These are phyloP conservation scores for Calosoma granatense DNA, from an alignment of 1,140 invertebrate species.

Conservation along the genomic window DNA sequence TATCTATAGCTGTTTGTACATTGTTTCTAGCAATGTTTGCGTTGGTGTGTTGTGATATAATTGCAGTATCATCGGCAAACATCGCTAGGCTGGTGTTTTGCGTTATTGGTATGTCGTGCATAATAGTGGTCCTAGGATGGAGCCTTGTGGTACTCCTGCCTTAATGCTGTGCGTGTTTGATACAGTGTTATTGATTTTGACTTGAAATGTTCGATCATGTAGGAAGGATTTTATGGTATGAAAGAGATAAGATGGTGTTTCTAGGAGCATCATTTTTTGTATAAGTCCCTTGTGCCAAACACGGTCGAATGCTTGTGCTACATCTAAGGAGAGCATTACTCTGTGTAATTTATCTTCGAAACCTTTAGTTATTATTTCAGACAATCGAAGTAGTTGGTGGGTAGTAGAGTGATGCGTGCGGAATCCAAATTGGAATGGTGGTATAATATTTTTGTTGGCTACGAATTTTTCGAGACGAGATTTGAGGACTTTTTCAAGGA, in stretches of 20 bases:
- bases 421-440: slow-evolving; percentile 17
- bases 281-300: slow-evolving; percentile 27
- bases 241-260: slow-evolving; percentile 17
- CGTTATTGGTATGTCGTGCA: slow-evolving; percentile 21
- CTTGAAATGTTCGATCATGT: slow-evolving; percentile 19
- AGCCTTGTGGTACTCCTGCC: slow-evolving; percentile 26
- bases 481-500: slow-evolving; percentile 17
- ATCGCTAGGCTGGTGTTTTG: slow-evolving; percentile 17
- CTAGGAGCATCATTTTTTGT: slow-evolving; percentile 20
- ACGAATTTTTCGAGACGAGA: slow-evolving; percentile 10
- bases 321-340: slow-evolving; percentile 21
- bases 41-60: slow-evolving; percentile 7
- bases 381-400: slow-evolving; percentile 15
- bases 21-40: not conserved
- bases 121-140: slow-evolving; percentile 19
- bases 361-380: slow-evolving; percentile 3
- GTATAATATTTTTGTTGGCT: not conserved
- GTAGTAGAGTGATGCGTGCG: slow-evolving; percentile 12
- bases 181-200: slow-evolving; percentile 17
- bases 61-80: slow-evolving; percentile 30
- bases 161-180: slow-evolving; percentile 15
- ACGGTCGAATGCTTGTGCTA: slow-evolving; percentile 30
- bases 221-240: slow-evolving; percentile 23
- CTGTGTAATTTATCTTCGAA: slow-evolving; percentile 18
- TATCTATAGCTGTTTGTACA: not conserved